Conservation (phyloP, 2,888 invertebrate genomes). For the Metellina segmentata region DNA sequence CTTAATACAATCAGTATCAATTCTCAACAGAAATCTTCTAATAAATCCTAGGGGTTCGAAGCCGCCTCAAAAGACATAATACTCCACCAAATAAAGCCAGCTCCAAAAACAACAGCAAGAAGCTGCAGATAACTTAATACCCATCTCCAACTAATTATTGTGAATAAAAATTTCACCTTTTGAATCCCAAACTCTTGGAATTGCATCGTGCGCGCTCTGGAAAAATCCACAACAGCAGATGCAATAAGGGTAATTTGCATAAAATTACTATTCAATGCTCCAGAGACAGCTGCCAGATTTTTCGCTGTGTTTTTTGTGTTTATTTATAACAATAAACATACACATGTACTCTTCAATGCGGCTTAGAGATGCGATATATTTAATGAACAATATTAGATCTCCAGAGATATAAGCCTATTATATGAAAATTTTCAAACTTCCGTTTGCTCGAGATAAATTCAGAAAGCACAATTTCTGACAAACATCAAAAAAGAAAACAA, state of each 20-base stretch:
- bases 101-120: too few species aligned
- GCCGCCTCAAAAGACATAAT: too few species aligned
- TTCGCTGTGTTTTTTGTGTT: neutral
- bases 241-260: slow-evolving; percentile 26
- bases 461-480: neutral
- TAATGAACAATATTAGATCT: neutral
- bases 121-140: neutral
- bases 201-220: neutral
- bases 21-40: neutral
- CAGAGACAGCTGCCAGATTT: neutral
- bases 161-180: neutral
- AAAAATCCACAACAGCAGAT: slow-evolving; percentile 1
- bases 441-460: neutral
- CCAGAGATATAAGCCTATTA: neutral
- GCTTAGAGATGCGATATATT: neutral
- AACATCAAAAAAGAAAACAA: neutral
- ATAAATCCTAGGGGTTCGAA: neutral
- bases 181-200: neutral
- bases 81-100: too few species aligned
- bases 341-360: neutral
- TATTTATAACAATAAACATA: neutral
- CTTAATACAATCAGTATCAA: neutral
- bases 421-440: neutral
- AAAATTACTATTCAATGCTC: slow-evolving; percentile 2
- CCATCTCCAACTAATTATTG: neutral